A percentile compares a stretch with the other conserved stretches of the same genome.
Conservation (phyloP, 2,797 vertebrate species). For the Chelidonichthys spinosus region DNA sequence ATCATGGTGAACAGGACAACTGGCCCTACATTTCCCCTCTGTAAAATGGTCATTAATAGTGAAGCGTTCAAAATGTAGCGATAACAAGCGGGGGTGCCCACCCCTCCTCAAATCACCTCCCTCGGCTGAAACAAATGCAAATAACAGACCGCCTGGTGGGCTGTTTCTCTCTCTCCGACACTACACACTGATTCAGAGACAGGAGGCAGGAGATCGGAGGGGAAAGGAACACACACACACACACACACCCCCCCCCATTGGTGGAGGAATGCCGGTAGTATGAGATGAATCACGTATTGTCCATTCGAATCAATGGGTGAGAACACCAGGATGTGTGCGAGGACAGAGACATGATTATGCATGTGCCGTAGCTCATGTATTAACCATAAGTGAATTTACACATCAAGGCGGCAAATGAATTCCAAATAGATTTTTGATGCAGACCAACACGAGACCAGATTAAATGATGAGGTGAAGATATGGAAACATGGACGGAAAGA, state of each 20-base stretch:
- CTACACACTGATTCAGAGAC: constrained; percentile 28
- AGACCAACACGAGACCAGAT: constrained; percentile 80
- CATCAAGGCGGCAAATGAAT: constrained; percentile 84
- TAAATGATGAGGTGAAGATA: constrained; percentile 78
- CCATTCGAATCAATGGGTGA: constrained; percentile 67
- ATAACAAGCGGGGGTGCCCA: constrained; percentile 34
- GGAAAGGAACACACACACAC: background rate
- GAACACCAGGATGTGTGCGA: constrained; percentile 60
- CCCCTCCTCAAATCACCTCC: constrained; percentile 28
- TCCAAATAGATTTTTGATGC: constrained; percentile 80
- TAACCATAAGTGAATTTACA: constrained; percentile 85
- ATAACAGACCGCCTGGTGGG: constrained; percentile 32
- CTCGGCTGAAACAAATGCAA: constrained; percentile 41
- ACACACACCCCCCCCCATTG: constrained; percentile 23
- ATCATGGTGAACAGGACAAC: constrained; percentile 9
- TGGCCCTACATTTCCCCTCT: background rate
- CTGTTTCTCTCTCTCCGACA: constrained; percentile 13
- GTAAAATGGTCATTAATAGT: constrained; percentile 36
- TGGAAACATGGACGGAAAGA: constrained; percentile 49
- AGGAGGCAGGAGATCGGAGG: constrained; percentile 7
- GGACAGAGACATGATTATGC: constrained; percentile 75
- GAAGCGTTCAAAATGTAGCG: constrained; percentile 17
- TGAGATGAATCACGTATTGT: constrained; percentile 62
- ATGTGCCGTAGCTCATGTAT: constrained; percentile 82
- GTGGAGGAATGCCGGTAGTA: constrained; percentile 45